These are phyloP conservation scores for Pecten maximus DNA, from an alignment of 2,888 invertebrate species.

Conservation along the genomic window DNA sequence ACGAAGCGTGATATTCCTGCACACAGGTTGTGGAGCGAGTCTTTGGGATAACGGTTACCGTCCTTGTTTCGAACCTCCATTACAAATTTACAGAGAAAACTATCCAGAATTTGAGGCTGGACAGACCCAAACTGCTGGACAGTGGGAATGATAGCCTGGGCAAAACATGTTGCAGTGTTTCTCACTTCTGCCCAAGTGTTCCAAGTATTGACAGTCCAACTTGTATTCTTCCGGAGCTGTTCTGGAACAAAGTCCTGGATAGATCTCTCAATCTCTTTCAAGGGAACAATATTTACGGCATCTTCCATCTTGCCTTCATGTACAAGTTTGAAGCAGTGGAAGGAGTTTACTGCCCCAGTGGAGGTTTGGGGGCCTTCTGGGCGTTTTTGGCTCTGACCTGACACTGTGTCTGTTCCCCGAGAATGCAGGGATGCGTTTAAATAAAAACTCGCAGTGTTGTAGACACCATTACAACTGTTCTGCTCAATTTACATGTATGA, in stretches of 20 bases:
- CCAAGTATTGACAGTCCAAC: slow-evolving; percentile 22
- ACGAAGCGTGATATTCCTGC: not conserved
- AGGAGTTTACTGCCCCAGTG: not conserved
- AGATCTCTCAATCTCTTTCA: slow-evolving; percentile 23
- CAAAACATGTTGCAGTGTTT: not conserved
- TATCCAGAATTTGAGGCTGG: not conserved
- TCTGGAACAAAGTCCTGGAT: not conserved
- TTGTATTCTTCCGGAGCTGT: slow-evolving; percentile 3
- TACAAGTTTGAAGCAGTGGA: not conserved
- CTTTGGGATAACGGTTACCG: not conserved
- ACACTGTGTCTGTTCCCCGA: not conserved
- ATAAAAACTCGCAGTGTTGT: not conserved
- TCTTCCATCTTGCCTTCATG: not conserved
- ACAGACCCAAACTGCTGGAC: not conserved
- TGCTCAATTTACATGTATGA: slow-evolving; percentile 27
- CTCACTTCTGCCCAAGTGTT: slow-evolving; percentile 4
- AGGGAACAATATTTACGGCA: not conserved
- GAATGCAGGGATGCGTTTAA: slow-evolving; percentile 31
- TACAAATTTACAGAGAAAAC: not conserved
- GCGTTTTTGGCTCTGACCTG: not conserved
- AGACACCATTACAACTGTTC: slow-evolving; percentile 1
- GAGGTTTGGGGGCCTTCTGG: not conserved
- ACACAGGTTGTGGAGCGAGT: slow-evolving; percentile 19
- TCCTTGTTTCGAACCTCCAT: not conserved
- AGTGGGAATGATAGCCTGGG: not conserved